A percentile compares a stretch with the other conserved stretches of the same genome.
phyloP scores from a whole-genome alignment of 92 coral and sea anemone genomes.

The Phenganax stokvisi region DNA sequence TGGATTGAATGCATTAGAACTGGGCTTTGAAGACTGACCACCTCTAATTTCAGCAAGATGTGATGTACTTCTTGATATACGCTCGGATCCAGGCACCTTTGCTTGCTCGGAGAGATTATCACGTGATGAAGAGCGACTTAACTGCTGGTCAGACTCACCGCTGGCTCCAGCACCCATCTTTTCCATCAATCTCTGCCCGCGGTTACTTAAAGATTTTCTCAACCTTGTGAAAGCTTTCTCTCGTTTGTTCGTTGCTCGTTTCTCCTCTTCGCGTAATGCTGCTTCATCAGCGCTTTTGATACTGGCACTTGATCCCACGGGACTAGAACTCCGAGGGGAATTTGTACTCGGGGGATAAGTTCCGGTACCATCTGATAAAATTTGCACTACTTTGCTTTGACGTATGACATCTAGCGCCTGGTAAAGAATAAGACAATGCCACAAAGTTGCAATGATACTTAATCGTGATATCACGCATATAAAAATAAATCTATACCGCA shows the following conservation, averaged over 20 bases:
- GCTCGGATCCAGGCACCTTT: slow-evolving; percentile 85
- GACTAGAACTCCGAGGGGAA: slow-evolving; percentile 73
- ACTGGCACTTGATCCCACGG: slow-evolving; percentile 53
- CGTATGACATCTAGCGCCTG: slow-evolving; percentile 98
- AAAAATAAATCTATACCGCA: slow-evolving; percentile 31
- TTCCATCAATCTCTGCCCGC: slow-evolving; percentile 98
- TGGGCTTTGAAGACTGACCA: neutral
- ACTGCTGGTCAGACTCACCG: slow-evolving; percentile 67
- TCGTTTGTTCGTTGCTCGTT: slow-evolving; percentile 73
- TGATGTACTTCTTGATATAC: slow-evolving; percentile 95
- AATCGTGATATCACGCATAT: neutral
- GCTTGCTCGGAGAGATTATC: slow-evolving; percentile 97
- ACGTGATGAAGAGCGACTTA: slow-evolving; percentile 98
- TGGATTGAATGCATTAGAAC: neutral
- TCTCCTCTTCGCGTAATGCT: slow-evolving; percentile 74
- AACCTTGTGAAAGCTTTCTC: slow-evolving; percentile 96
- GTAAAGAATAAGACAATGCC: slow-evolving; percentile 32
- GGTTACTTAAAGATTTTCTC: slow-evolving; percentile 86
- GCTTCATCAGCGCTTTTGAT: slow-evolving; percentile 55
- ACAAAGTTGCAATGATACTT: neutral
- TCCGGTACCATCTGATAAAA: slow-evolving; percentile 73
- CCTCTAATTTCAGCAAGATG: slow-evolving; percentile 57
- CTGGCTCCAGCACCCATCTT: slow-evolving; percentile 83
- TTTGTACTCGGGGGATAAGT: slow-evolving; percentile 60
- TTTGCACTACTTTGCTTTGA: slow-evolving; percentile 95